Evolutionary conservation across 1,140 invertebrate species (phyloP), one percentile per base, ranked within the genome.

Genomic region (Mactra quadrangularis): DNA sequence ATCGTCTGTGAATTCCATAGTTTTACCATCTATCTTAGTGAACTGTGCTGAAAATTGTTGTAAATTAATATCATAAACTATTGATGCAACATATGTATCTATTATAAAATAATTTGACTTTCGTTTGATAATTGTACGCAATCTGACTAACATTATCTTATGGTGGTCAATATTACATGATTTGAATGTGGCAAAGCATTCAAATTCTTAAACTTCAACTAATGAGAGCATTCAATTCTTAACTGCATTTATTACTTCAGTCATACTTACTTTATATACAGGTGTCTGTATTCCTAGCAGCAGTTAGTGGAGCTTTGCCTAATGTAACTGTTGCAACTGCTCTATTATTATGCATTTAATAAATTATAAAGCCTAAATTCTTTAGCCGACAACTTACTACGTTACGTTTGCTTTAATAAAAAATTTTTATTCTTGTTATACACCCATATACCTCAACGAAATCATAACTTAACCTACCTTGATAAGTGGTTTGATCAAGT

Each of bases 11-110:
- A 33, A 60, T 38, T 85, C 86, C 17, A 85, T 68, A 33, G 55
- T 70, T 15, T 74, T 66, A 1, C 74, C 78, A 22, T 50, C 62
- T 35, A 84, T 41, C 29, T 68, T 64, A 1, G 85, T 86, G 71
- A 87, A 87, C 60, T 87, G 77, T 7, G 75, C 86, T 87, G 76
- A 17, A 75, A 77, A 38, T 66, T 27, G 15, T 27, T 25, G 22
- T 29, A 17, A 13, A 13, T 33, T 13, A 19, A 0, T 35, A 3
- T 38, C 22, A 64, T 35, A 29, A 19, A 27, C 13, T 38, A 64
- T 7, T 64, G 6, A 11, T 15, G 15, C 13, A 27, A 29, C 31
- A 66, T 66, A 15, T 29, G 13, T 59, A n/a, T 19, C 19, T 47
- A 47, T n/a, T n/a, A n/a, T n/a, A n/a, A n/a, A n/a, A n/a, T n/a